Percentiles rank a stretch among this genome's conserved stretches.
Conservation (phyloP, 2,888 invertebrate genomes). For the Seira ritae region DNA sequence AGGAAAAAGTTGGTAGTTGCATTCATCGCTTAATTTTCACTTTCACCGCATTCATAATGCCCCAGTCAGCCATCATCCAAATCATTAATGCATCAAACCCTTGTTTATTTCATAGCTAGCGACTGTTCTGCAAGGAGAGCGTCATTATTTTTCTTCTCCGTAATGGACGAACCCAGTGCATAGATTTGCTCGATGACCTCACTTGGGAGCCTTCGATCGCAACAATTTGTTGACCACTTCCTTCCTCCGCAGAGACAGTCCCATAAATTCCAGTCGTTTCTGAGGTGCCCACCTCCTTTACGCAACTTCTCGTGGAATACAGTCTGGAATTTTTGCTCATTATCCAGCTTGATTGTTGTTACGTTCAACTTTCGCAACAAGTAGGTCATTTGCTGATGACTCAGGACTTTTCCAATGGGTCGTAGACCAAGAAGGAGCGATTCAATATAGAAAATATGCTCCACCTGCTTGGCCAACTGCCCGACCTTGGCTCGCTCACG, state of each 20-base stretch:
- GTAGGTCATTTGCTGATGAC: constrained; percentile 23
- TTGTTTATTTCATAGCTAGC: constrained; percentile 33
- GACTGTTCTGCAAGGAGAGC: constrained; percentile 32
- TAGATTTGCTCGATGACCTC: constrained; percentile 58
- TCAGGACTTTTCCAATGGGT: constrained; percentile 41
- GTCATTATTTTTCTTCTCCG: constrained; percentile 47
- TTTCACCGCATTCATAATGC: too few species aligned
- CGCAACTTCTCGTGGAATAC: constrained; percentile 48
- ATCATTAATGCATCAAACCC: too few species aligned
- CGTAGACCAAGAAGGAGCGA: constrained; percentile 36
- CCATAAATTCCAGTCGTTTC: constrained; percentile 31
- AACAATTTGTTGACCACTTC: constrained; percentile 17
- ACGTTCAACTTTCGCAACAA: constrained; percentile 53
- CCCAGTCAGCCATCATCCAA: constrained; percentile 21
- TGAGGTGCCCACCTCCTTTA: constrained; percentile 43
- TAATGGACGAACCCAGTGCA: constrained; percentile 51
- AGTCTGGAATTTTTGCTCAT: constrained; percentile 55
- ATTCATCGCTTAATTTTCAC: too few species aligned
- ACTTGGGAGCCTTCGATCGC: constrained; percentile 32
- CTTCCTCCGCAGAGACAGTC: constrained; percentile 34
- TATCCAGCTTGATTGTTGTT: constrained; percentile 50
- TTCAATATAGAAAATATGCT: constrained; percentile 59
- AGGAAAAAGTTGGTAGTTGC: too few species aligned
- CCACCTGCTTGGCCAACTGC: constrained; percentile 54
- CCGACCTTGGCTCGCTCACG: constrained; percentile 59